Percentiles rank a stretch among this genome's conserved stretches.
phyloP scores from a whole-genome alignment of 1,140 invertebrate species.

The Drosophila lacertosa region DNA sequence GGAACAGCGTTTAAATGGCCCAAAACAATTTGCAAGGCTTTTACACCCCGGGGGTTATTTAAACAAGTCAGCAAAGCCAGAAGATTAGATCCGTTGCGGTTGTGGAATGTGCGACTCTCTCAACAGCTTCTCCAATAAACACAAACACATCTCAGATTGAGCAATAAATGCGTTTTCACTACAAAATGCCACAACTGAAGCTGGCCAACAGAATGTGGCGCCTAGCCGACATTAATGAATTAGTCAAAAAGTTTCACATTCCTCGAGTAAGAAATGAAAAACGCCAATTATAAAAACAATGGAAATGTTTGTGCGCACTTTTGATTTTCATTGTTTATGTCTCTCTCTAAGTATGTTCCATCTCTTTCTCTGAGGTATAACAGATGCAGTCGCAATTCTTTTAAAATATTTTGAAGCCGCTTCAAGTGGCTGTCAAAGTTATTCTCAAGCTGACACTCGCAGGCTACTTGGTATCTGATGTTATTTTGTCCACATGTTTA shows the following conservation, averaged over 20 bases:
- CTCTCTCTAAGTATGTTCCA: no score
- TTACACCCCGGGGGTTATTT: constrained; percentile 7
- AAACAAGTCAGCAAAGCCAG: background rate
- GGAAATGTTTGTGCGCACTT: constrained; percentile 8
- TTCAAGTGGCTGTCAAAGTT: constrained; percentile 20
- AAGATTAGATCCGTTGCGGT: background rate
- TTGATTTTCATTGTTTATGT: background rate
- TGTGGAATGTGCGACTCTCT: background rate
- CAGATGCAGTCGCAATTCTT: constrained; percentile 29
- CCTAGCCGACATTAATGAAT: constrained; percentile 32
- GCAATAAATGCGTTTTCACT: background rate
- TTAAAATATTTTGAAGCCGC: constrained; percentile 20
- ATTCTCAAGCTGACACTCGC: constrained; percentile 14
- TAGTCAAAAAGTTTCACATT: constrained; percentile 28
- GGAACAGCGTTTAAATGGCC: background rate
- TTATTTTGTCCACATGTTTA: constrained; percentile 19
- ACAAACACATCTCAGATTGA: background rate
- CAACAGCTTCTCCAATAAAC: background rate
- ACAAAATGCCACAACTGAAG: no score
- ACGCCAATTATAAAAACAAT: constrained; percentile 17
- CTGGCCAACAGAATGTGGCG: constrained; percentile 17
- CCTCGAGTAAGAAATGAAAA: background rate
- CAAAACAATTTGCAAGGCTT: background rate
- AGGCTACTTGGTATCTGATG: constrained; percentile 5
- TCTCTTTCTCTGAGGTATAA: constrained; percentile 2